Evolutionary conservation across 1,140 invertebrate genomes (phyloP).

Genomic region (Macrosteles quadrilineatus): DNA sequence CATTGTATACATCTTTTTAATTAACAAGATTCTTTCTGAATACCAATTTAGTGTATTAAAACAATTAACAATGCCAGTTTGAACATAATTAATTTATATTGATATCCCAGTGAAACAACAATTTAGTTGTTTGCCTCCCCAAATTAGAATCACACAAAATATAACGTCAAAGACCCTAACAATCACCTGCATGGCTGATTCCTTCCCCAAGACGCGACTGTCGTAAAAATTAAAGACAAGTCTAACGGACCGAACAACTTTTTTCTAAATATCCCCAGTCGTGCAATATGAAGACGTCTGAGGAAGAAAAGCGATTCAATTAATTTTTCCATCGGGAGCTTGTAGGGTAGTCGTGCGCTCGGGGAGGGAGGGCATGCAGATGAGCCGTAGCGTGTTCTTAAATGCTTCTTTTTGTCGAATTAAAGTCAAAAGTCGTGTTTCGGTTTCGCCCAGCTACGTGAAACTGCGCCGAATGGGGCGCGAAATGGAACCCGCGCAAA

Average conservation of each 20-base stretch:
- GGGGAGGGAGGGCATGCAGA: constrained; percentile 2
- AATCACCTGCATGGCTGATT: constrained; percentile 21
- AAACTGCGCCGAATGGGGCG: neutral
- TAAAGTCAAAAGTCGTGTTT: constrained; percentile 27
- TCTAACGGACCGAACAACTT: constrained; percentile 16
- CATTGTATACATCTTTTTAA: too few relatives aligned
- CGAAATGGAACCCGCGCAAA: too few relatives aligned
- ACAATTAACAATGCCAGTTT: too few relatives aligned
- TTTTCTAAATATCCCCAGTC: constrained; percentile 23
- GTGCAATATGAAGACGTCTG: constrained; percentile 25
- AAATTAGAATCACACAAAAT: too few relatives aligned
- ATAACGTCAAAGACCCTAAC: neutral
- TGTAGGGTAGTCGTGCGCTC: constrained; percentile 13
- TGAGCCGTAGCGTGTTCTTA: constrained; percentile 27
- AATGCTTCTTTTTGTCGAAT: constrained; percentile 29
- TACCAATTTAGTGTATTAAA: too few relatives aligned
- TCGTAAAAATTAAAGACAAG: constrained; percentile 31
- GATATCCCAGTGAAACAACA: too few relatives aligned
- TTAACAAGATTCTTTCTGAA: too few relatives aligned
- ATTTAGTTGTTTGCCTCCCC: too few relatives aligned
- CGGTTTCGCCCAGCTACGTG: neutral
- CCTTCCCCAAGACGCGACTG: neutral
- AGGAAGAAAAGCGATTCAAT: constrained; percentile 31
- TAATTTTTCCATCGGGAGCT: constrained; percentile 31
- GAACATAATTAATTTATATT: too few relatives aligned